Conservation (phyloP, 2,113 vertebrate genomes). For the Ceyx melanurus region DNA sequence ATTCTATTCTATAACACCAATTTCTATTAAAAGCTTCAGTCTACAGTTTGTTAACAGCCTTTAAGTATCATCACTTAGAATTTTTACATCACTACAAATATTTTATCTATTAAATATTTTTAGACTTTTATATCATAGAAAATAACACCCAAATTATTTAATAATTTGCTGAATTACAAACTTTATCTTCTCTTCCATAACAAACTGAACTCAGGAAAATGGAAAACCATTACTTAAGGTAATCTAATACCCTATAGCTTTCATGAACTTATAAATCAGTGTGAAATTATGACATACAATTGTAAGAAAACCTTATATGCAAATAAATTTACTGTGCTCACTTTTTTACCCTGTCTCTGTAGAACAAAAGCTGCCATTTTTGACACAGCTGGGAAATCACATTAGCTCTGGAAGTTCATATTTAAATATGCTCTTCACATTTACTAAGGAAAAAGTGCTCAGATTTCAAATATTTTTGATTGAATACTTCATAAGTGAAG, state of each 20-base stretch:
- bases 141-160: not conserved
- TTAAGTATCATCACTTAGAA: not conserved
- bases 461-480: slow-evolving; percentile 69
- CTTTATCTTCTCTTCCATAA: not conserved
- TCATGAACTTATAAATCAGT: not conserved
- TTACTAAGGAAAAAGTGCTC: not conserved
- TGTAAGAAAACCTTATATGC: not conserved
- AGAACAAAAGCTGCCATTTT: not conserved
- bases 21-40: not conserved
- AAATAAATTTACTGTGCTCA: not conserved
- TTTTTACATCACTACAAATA: not conserved
- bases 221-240: not conserved
- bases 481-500: slow-evolving; percentile 54
- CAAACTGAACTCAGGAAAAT: not conserved
- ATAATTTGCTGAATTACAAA: not conserved
- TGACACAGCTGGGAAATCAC: not conserved
- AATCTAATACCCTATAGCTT: not conserved
- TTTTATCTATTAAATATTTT: not conserved
- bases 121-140: not conserved
- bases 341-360: not conserved
- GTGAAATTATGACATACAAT: not conserved
- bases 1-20: no score
- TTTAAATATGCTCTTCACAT: slow-evolving; percentile 45
- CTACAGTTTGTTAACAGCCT: not conserved
- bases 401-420: not conserved